Conservation (phyloP, 2,888 invertebrate species). For the Alviniconcha strummeri region DNA sequence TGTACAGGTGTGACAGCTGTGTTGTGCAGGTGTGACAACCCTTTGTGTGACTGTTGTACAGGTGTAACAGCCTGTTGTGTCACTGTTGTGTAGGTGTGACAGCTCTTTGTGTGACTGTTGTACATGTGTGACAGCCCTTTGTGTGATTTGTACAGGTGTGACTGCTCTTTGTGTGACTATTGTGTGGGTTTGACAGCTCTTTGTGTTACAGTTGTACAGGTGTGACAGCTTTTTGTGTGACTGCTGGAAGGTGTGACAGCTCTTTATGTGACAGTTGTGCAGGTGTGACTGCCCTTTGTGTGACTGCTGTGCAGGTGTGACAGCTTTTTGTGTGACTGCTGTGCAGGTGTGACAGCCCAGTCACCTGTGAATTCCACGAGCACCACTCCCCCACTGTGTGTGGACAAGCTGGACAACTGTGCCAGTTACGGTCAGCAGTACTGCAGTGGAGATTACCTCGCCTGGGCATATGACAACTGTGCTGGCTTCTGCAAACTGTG, state of each 20-base stretch:
- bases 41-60: not conserved
- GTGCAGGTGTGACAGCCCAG: not conserved
- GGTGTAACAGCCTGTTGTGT: not conserved
- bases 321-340: not conserved
- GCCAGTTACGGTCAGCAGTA: conserved; percentile 40
- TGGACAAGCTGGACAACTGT: conserved; percentile 47
- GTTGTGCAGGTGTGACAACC: not conserved
- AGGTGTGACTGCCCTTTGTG: no score
- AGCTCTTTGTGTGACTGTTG: not conserved
- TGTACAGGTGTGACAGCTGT: no score
- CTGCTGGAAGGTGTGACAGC: not conserved
- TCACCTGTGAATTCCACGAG: not conserved
- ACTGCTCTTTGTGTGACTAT: not conserved
- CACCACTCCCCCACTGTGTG: conserved; percentile 38
- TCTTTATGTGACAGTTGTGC: no score
- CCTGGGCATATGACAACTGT: conserved; percentile 58
- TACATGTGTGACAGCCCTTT: not conserved
- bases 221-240: no score
- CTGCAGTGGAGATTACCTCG: conserved; percentile 44
- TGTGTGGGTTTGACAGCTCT: no score
- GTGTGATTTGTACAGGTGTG: not conserved
- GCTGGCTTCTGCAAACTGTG: conserved; percentile 44
- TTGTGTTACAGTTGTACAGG: no score
- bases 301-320: no score
- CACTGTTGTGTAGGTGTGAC: not conserved